Percentiles rank a stretch among this genome's conserved stretches.
Evolutionary conservation across 2,113 vertebrate species (phyloP).

Genomic region (Labeo rohita): DNA sequence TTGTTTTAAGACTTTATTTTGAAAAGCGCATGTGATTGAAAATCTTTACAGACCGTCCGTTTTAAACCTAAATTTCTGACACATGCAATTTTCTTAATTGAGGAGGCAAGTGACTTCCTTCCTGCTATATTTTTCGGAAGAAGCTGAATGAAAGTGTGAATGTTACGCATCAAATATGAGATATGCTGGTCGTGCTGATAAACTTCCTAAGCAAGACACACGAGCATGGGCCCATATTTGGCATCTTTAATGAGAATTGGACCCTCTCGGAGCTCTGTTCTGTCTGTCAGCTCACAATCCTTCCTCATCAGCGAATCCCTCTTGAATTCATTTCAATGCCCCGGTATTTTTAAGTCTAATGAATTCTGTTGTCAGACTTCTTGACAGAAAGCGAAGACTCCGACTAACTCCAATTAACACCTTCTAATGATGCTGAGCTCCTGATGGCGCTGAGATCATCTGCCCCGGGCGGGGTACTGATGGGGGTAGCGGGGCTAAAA

Average conservation of each 20-base stretch:
- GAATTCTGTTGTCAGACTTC: slow-evolving; percentile 86
- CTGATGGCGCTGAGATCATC: slow-evolving; percentile 78
- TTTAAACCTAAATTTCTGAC: neutral
- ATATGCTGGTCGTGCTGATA: slow-evolving; percentile 12
- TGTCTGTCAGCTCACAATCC: slow-evolving; percentile 2
- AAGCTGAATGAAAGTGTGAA: slow-evolving; percentile 10
- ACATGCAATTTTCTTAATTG: slow-evolving; percentile 2
- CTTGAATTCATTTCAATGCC: slow-evolving; percentile 78
- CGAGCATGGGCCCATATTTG: slow-evolving; percentile 11
- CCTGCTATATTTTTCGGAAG: slow-evolving; percentile 11
- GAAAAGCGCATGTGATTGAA: neutral
- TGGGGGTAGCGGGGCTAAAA: slow-evolving; percentile 30
- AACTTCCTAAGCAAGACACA: slow-evolving; percentile 10
- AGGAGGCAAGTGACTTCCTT: slow-evolving; percentile 15
- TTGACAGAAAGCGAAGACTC: slow-evolving; percentile 92
- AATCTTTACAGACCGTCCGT: neutral
- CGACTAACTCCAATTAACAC: slow-evolving; percentile 99
- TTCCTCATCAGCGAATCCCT: slow-evolving; percentile 60
- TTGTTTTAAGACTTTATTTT: neutral
- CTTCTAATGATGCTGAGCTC: slow-evolving; percentile 93
- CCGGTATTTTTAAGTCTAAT: slow-evolving; percentile 73
- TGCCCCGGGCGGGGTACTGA: slow-evolving; percentile 65
- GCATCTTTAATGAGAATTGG: slow-evolving; percentile 17
- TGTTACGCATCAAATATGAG: slow-evolving; percentile 22
- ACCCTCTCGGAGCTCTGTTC: neutral